These are phyloP conservation scores for Ursus arctos DNA, from an alignment of 2,113 vertebrate species.

Conservation along the genomic window DNA sequence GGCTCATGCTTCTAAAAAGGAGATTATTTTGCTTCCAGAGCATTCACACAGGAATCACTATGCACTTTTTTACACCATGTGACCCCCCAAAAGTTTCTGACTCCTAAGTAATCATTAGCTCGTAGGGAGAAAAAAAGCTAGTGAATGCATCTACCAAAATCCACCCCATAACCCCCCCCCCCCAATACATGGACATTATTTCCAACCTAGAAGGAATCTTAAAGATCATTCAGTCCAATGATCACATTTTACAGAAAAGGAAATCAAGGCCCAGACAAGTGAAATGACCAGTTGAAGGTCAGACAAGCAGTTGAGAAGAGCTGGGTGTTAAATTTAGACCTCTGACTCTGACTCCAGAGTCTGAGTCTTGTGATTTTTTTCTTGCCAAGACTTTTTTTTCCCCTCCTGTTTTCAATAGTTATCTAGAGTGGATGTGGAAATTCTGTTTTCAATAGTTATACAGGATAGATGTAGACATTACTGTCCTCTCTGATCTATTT, in stretches of 20 bases:
- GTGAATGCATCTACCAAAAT: background rate
- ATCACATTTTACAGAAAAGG: background rate
- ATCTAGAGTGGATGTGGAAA: background rate
- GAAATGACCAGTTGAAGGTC: background rate
- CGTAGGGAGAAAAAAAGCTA: background rate
- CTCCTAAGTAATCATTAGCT: background rate
- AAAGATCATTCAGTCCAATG: background rate
- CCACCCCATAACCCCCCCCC: accelerated
- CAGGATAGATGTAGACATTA: background rate
- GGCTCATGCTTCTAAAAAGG: background rate
- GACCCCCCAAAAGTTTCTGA: background rate
- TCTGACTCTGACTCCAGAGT: background rate
- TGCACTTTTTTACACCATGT: background rate
- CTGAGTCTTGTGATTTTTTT: background rate
- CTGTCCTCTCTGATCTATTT: background rate
- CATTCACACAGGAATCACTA: background rate
- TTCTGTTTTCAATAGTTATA: background rate
- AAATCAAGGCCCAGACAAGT: background rate
- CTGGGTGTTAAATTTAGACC: background rate
- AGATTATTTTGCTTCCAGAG: background rate
- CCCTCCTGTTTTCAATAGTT: background rate
- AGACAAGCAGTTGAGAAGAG: background rate
- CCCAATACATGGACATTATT: background rate
- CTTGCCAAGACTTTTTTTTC: background rate
- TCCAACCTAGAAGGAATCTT: background rate